Base-by-base conservation (phyloP, 1,140 invertebrate genomes). In the Drosophila jambulina region DNA sequence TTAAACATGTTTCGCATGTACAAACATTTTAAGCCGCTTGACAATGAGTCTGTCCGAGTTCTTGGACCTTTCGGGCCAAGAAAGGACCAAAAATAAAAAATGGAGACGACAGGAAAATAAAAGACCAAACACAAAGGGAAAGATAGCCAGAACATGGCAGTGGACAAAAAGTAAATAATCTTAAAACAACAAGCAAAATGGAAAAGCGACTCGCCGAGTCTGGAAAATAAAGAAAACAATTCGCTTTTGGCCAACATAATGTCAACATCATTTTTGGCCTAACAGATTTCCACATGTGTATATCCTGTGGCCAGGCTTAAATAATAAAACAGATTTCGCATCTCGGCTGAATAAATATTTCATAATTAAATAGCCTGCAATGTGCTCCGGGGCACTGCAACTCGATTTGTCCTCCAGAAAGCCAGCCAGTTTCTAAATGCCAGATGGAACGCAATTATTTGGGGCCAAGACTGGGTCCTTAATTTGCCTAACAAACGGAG, bases 21-120 rank as follows among this genome's bases (percentile, higher is more conserved):
- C 43, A 45, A 67, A 67, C 60, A 65, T 59, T 67, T 67, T 76
- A 76, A 76, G 74, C 74, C 72, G 72, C 61, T 46, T 45, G 68
- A 72, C 70, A 72, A 71, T 51, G 54, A 59, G 58, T 43, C 67
- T 51, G 70, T 60, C 69, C 58, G 58, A 72, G 54, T 49, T 43
- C 38, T 58, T 12, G 45, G 25, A 43, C 68, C 70, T 36, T 74
- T 74, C 27, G 4, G 2, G 34, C n/a, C 27, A 48, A 59, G 48
- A 60, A 69, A 45, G 53, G 64, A 62, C 64, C 57, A 17, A 29
- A 15, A 29, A 43, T 29, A 63, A 67, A 45, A 51, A 56, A 56
- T 36, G 25, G 38, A 23, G 17, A 36, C 27, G 53, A 42, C 23
- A 17, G 8, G 34, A n/a, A 43, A 27, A 67, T 34, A 72, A 69